Percentiles rank a stretch among this genome's conserved stretches.
Evolutionary conservation across 2,113 vertebrate species (phyloP).

Genomic region (Corapipo altera): DNA sequence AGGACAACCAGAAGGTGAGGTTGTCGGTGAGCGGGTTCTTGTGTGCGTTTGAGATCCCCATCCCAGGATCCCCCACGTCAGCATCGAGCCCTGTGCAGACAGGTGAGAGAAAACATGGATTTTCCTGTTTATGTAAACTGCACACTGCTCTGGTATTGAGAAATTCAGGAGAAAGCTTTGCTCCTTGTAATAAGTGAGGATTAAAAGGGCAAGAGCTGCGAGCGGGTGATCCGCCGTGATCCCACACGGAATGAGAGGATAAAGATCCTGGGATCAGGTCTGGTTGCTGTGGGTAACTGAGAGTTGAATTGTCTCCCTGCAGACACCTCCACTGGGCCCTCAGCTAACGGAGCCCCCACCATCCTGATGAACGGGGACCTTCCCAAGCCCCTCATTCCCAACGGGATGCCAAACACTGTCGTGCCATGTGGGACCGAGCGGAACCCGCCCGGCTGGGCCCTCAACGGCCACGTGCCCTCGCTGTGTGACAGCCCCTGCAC

Average conservation of each 20-base stretch:
- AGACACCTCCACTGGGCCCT: conserved; percentile 67
- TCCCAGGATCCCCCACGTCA: conserved; percentile 89
- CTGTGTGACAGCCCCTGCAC: conserved; percentile 87
- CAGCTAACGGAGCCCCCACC: conserved; percentile 77
- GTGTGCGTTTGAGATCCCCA: conserved; percentile 94
- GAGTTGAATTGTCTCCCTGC: background rate
- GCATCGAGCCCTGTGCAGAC: conserved; percentile 84
- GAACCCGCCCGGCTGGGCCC: conserved; percentile 75
- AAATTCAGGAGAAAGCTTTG: background rate
- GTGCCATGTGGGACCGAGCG: conserved; percentile 83
- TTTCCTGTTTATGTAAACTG: accelerated
- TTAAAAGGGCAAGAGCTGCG: no score
- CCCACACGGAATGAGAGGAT: accelerated
- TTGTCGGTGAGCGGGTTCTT: conserved; percentile 91
- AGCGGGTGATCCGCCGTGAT: accelerated
- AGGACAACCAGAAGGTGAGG: conserved; percentile 97
- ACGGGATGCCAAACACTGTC: conserved; percentile 85
- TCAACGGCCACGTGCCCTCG: conserved; percentile 83
- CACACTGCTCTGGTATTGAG: background rate
- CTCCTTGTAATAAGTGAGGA: accelerated
- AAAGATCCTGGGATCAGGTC: accelerated
- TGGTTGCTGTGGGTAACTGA: background rate
- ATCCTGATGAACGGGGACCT: conserved; percentile 78
- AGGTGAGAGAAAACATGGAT: conserved; percentile 71
- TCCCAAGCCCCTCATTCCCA: conserved; percentile 81